Conservation (phyloP, 2,797 vertebrate species). For the Sebastes jordani region DNA sequence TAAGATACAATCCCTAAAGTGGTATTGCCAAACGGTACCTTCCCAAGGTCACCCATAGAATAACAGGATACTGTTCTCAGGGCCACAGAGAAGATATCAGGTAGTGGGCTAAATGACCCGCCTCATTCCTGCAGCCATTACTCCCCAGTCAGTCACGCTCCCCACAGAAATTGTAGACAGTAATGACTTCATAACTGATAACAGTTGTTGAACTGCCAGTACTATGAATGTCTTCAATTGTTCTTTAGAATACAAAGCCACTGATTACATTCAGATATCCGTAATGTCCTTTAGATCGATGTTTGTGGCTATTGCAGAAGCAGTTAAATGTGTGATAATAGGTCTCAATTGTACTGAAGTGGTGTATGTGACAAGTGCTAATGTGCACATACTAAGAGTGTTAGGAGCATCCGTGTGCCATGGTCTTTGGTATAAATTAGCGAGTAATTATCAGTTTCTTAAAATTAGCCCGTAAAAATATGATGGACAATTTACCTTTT, state of each 20-base stretch:
- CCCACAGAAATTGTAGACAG: conserved; percentile 20
- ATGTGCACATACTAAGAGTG: neutral
- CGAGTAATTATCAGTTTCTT: neutral
- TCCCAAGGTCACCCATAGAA: conserved; percentile 51
- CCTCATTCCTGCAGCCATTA: neutral
- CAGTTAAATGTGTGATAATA: neutral
- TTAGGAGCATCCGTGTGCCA: neutral
- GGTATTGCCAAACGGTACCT: neutral
- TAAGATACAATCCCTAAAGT: conserved; percentile 12
- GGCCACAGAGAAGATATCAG: conserved; percentile 17
- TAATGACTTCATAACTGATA: conserved; percentile 22
- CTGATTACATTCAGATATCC: neutral
- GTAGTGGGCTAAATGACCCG: neutral
- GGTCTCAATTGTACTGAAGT: neutral
- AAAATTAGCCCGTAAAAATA: neutral
- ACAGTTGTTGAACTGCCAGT: neutral
- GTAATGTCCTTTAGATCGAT: neutral
- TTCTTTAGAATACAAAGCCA: neutral
- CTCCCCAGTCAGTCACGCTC: conserved; percentile 7
- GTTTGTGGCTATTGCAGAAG: neutral
- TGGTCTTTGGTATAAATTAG: neutral
- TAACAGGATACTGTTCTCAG: conserved; percentile 2
- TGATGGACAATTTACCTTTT: conserved; percentile 19
- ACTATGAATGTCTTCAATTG: neutral
- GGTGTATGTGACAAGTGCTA: neutral